Evolutionary conservation across 1,140 invertebrate species (phyloP).

Genomic region (Brachionus manjavacas): DNA sequence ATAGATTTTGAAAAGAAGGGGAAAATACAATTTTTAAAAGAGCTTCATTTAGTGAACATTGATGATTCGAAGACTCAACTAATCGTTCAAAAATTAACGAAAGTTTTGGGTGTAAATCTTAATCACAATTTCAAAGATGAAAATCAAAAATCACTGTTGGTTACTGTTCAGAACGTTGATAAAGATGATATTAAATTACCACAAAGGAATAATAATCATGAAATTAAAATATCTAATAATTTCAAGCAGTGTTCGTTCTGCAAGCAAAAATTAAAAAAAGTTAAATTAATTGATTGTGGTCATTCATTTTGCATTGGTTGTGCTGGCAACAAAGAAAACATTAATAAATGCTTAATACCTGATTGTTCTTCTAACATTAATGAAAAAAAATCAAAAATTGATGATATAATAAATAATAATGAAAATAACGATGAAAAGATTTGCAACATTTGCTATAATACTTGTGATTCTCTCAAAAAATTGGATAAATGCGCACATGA

Average conservation of each 20-base stretch:
- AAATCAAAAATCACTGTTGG: not conserved
- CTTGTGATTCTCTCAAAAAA: not conserved
- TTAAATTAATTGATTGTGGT: not conserved
- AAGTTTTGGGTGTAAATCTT: not conserved
- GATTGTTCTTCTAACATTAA: not conserved
- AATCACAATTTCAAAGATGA: not conserved
- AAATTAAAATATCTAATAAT: not conserved
- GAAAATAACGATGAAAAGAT: not conserved
- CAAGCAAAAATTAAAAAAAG: not conserved
- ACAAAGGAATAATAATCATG: not conserved
- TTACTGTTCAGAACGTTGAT: not conserved
- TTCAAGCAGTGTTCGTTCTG: not conserved
- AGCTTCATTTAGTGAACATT: constrained; percentile 10
- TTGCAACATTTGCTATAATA: not conserved
- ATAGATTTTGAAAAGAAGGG: not conserved
- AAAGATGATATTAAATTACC: not conserved
- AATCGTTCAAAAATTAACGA: not conserved
- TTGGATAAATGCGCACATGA: constrained; percentile 5
- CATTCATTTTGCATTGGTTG: not conserved
- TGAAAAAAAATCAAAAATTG: not conserved
- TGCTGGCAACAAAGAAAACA: not conserved
- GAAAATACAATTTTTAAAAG: not conserved
- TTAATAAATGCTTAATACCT: not conserved
- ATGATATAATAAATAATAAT: not conserved
- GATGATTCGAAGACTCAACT: not conserved